Conservation (phyloP, 2,113 vertebrate species). For the Labeo rohita region DNA sequence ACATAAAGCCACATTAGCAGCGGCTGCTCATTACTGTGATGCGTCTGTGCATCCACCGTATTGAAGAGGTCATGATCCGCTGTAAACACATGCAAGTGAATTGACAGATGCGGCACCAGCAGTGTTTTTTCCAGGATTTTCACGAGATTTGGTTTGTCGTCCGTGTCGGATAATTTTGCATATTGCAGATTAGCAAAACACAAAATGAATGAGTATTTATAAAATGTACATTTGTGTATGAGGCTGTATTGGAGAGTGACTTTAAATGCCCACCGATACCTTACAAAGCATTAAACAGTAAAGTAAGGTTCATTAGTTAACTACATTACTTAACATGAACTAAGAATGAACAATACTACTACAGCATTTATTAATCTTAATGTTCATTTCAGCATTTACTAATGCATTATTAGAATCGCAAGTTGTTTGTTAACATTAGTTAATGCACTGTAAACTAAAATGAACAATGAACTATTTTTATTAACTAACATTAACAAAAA, state of each 20-base stretch:
- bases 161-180: background rate
- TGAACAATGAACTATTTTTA: too few relatives aligned
- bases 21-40: conserved; percentile 23
- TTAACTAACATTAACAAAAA: too few relatives aligned
- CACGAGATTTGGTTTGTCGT: background rate
- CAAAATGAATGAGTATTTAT: background rate
- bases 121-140: background rate
- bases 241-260: background rate
- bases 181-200: background rate
- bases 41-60: conserved; percentile 20
- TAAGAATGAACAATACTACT: too few relatives aligned
- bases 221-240: background rate
- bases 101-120: background rate
- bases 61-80: conserved; percentile 2
- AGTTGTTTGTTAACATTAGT: too few relatives aligned
- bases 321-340: too few relatives aligned
- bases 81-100: background rate
- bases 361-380: too few relatives aligned
- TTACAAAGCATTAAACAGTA: background rate
- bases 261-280: background rate
- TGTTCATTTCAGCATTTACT: too few relatives aligned
- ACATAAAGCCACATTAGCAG: background rate
- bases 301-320: too few relatives aligned
- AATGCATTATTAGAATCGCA: too few relatives aligned
- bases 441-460: too few relatives aligned